Percentiles rank a stretch among this genome's conserved stretches.
Evolutionary conservation across 2,888 invertebrate species (phyloP).

Genomic region (Drosophila quasianomalipes): DNA sequence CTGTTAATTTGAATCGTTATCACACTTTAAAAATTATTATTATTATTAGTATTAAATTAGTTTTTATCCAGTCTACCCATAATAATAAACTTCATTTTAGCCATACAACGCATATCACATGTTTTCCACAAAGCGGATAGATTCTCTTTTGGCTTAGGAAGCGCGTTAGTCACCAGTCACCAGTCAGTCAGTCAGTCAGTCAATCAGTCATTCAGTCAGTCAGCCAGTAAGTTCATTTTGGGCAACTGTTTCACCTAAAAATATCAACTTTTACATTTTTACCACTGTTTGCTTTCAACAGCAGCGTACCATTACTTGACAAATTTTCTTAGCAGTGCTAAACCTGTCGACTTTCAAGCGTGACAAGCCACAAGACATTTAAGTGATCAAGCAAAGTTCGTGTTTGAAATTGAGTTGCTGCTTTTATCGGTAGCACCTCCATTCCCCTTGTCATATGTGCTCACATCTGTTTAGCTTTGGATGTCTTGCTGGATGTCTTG

Average conservation of each 20-base stretch:
- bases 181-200: not conserved
- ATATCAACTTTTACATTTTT: not conserved
- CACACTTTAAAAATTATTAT: not conserved
- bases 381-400: conserved; percentile 3
- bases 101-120: not conserved
- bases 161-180: not conserved
- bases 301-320: not conserved
- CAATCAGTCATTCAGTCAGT: not conserved
- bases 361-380: not conserved
- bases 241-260: not conserved
- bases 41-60: not conserved
- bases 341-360: not conserved
- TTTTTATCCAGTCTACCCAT: not conserved
- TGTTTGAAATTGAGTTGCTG: conserved; percentile 5
- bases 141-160: not conserved
- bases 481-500: conserved; percentile 8
- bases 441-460: not conserved
- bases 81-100: not conserved
- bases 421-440: not conserved
- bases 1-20: not conserved
- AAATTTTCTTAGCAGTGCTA: not conserved
- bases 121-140: not conserved
- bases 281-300: not conserved
- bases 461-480: not conserved
- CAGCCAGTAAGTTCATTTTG: not conserved